phyloP scores from a whole-genome alignment of 2,888 invertebrate genomes.

The Chrysolina haemoptera region DNA sequence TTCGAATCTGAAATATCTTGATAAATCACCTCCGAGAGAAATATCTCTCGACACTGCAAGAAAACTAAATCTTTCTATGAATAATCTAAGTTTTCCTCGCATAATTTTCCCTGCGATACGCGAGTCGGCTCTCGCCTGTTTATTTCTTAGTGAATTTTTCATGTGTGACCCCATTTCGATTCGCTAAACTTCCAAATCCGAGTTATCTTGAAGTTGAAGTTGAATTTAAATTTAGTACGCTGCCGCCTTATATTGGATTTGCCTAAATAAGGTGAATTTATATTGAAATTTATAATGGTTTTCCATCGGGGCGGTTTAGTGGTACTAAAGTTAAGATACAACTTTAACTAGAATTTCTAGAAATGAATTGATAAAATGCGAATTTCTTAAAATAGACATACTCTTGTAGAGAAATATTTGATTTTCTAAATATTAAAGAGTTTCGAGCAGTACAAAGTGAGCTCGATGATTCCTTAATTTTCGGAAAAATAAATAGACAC shows the following conservation, averaged over 20 bases:
- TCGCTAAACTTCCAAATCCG: constrained; percentile 31
- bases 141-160: constrained; percentile 36
- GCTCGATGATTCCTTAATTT: too few species aligned
- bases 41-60: constrained; percentile 31
- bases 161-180: constrained; percentile 33
- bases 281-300: constrained; percentile 45
- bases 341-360: neutral
- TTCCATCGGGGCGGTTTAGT: constrained; percentile 7
- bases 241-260: constrained; percentile 40
- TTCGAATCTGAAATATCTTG: constrained; percentile 38
- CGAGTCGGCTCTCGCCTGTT: constrained; percentile 34
- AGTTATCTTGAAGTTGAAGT: constrained; percentile 21
- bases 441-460: too few species aligned
- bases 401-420: too few species aligned
- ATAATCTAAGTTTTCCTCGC: constrained; percentile 40
- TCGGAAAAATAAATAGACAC: too few species aligned
- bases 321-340: constrained; percentile 14
- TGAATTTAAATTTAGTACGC: constrained; percentile 37
- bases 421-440: too few species aligned
- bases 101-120: constrained; percentile 22
- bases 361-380: too few species aligned
- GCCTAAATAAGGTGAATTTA: constrained; percentile 45
- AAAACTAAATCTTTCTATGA: constrained; percentile 40
- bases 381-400: too few species aligned
- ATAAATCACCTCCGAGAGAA: constrained; percentile 41